Evolutionary conservation across 2,888 invertebrate species (phyloP), one percentile per base, ranked within the genome.

Genomic region (Rotaria socialis): DNA sequence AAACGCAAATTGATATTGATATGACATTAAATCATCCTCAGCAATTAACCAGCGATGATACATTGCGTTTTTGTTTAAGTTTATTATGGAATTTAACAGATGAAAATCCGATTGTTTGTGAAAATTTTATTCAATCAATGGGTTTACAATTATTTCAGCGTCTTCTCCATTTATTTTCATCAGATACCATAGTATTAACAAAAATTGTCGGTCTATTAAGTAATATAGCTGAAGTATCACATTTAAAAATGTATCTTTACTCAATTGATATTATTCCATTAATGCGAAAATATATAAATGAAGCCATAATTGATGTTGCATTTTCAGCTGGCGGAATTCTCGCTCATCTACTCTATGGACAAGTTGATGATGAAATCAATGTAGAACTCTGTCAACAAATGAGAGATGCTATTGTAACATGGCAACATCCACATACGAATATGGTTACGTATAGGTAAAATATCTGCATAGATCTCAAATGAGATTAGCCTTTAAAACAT

Each of bases 31-130:
- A 35, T 67, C 11, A 67, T 67, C 19, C 35, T 27, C 67, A 43
- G 1, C 88, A 74, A 84, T 86, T 27, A 87, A 87, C 85, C 86
- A 88, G 88, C 85, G 94, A 94, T 89, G 94, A 94, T 87, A 94
- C 94, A 5, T 92, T 94, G 91, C 94, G 94, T 90, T 94, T 94
- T 90, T 94, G 94, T 0, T 91, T 94, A 84, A 94, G 94, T 89
- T 94, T 94, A 55, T 91, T 94, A 50, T 95, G 94, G 94, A 95
- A 94, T 91, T 91, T 94, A 85, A 94, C 94, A 80, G 94, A 94
- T 90, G 94, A 94, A 90, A 94, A 94, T 88, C 93, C 94, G 0
- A 92, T 92, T 43, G 94, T 94, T 0, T 94, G 94, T 89, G 91
- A 92, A 87, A 93, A 94, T 22, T 94, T 94, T 89, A 91, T 94